These are phyloP conservation scores for Diaprepes abbreviatus DNA, from an alignment of 2,888 invertebrate genomes.

Conservation along the genomic window DNA sequence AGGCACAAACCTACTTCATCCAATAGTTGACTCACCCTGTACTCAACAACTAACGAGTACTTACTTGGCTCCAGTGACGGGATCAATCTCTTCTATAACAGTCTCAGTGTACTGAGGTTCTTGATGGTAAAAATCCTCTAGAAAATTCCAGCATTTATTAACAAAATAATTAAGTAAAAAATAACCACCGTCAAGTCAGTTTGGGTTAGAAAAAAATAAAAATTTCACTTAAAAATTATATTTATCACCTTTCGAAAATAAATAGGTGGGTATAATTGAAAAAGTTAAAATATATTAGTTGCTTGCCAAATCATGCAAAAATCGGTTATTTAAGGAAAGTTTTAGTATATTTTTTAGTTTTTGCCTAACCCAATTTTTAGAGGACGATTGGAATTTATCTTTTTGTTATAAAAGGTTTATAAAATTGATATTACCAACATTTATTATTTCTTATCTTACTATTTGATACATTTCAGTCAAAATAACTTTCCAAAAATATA, in stretches of 20 bases:
- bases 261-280: not conserved
- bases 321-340: not conserved
- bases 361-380: slow-evolving; percentile 6
- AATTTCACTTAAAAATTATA: not conserved
- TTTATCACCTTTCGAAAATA: not conserved
- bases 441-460: too few species aligned
- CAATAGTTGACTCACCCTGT: too few species aligned
- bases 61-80: slow-evolving; percentile 71
- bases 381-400: not conserved
- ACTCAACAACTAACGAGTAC: slow-evolving; percentile 47
- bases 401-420: not conserved
- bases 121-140: slow-evolving; percentile 75
- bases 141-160: slow-evolving; percentile 52
- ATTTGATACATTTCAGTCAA: too few species aligned
- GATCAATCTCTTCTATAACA: slow-evolving; percentile 69
- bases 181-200: not conserved
- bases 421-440: too few species aligned
- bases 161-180: not conserved
- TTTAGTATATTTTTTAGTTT: slow-evolving; percentile 17
- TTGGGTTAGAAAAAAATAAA: slow-evolving; percentile 21
- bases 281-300: slow-evolving; percentile 2
- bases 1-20: too few species aligned
- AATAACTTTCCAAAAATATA: too few species aligned
- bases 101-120: slow-evolving; percentile 71
- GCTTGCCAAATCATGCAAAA: not conserved